Base-by-base conservation (phyloP, 2,797 vertebrate genomes). In the Siniperca obscura region DNA sequence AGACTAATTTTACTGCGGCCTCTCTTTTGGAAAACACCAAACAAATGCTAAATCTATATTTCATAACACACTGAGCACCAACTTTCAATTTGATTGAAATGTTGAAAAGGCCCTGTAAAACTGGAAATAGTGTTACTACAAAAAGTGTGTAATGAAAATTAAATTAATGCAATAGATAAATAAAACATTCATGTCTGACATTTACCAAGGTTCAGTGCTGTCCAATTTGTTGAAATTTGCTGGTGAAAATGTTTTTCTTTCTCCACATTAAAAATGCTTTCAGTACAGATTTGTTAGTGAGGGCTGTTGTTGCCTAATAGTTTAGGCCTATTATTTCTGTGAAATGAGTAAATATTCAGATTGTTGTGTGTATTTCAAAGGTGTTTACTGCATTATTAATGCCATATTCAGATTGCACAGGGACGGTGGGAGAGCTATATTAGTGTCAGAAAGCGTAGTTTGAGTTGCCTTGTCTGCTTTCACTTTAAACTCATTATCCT, bases 301-400 rank as follows among this genome's bases (percentile, higher is more conserved):
- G 57, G 27, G 48, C 48, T 88, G 79, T 61, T 78, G 76, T 78
- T 89, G 70, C 55, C 70, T 82, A 86, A 85, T 78, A 83, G 69
- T 86, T 86, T 70, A 46, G 76, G 52, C 70, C 55, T 78, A 82
- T 91, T 90, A 86, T 91, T 90, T 84, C 60, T 81, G 75, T 70
- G 84, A 83, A 76, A 89, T 22, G 22, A 78, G 76, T 90, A 91
- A 93, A 87, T 87, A 92, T 91, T 91, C 76, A 91, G 70, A 88
- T 79, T 84, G 84, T 89, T 91, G 86, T 91, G 90, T 90, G 85
- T 75, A 82, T 92, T 91, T 91, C 91, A 91, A 89, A 93, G 84
- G 86, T 93, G 90, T 92, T 93, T 92, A 87, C 80, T 94, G 84
- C 92, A 94, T 92, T 95, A 93, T 93, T 93, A 93, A 94, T 94